Evolutionary conservation across 2,888 invertebrate species (phyloP), one percentile per base, ranked within the genome.

Genomic region (Amorpha juglandis): DNA sequence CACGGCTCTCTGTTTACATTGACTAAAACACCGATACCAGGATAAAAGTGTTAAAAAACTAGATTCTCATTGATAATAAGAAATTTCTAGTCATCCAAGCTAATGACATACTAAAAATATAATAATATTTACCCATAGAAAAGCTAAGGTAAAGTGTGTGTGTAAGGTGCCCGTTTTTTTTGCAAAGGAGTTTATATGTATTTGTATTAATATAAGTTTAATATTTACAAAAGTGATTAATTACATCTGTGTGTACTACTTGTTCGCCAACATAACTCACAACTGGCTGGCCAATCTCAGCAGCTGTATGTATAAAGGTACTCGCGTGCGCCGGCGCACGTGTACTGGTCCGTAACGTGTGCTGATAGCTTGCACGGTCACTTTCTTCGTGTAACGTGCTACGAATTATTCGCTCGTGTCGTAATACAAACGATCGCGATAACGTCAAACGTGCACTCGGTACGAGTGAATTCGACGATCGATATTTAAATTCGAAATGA

Each of bases 341-440:
- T 83, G 81, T 71, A 71, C 50, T 64, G 70, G 72, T 71, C 75
- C 72, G 73, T 77, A 69, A 69, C 71, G 68, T 69, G 74, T 69
- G 27, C 27, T 27, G 74, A 77, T 75, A 76, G 74, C 73, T 76
- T 69, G 74, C 76, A 70, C 75, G 72, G 74, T 71, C 78, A 83
- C 84, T 87, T 86, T 86, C 86, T 79, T 85, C 81, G 80, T 81
- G 80, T 74, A 75, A 74, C 77, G 76, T 70, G 70, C 35, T 27
- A 67, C 68, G 75, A 77, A 77, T 78, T 74, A 65, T 66, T 68
- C 65, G 35, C 48, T 45, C 55, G 64, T 70, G 63, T 66, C 62
- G 67, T 67, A 62, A 52, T 38, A 9, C 19, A 27, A 35, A 14
- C 6, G 33, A n/a, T 14, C 8, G 33, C 21, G 16, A 33, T 53